Evolutionary conservation across 2,888 invertebrate genomes (phyloP).

Genomic region (Malthinus seriepunctatus): DNA sequence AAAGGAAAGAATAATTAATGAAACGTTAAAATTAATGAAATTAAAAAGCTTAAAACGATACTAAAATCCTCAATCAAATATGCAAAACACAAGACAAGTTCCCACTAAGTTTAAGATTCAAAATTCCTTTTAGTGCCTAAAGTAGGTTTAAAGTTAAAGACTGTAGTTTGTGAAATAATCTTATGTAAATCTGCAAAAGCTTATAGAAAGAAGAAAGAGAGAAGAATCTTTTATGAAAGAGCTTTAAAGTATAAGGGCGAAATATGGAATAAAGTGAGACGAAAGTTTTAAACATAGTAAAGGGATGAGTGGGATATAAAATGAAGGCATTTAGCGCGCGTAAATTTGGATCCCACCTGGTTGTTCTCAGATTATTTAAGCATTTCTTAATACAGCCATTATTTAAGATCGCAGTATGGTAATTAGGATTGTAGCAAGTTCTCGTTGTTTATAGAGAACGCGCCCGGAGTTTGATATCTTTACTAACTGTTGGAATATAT

Average conservation of each 20-base stretch:
- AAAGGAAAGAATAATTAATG: too few relatives aligned
- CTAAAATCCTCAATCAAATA: constrained; percentile 39
- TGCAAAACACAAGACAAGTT: constrained; percentile 37
- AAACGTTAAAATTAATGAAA: constrained; percentile 26
- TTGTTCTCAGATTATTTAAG: constrained; percentile 58
- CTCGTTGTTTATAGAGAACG: constrained; percentile 36
- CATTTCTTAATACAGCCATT: constrained; percentile 57
- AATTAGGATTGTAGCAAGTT: constrained; percentile 43
- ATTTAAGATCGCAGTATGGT: constrained; percentile 55
- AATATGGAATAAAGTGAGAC: constrained; percentile 21
- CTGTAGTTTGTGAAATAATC: constrained; percentile 54
- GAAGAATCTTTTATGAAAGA: constrained; percentile 15
- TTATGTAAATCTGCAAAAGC: constrained; percentile 52
- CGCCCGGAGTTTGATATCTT: constrained; percentile 44
- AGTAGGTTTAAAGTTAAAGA: constrained; percentile 53
- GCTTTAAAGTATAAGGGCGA: not conserved
- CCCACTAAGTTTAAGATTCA: constrained; percentile 33
- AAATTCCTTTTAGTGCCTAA: constrained; percentile 46
- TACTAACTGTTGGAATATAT: constrained; percentile 37
- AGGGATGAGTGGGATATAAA: constrained; percentile 43
- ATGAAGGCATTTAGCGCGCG: constrained; percentile 53
- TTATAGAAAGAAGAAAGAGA: constrained; percentile 30
- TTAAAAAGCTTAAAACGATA: constrained; percentile 38
- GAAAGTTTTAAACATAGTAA: constrained; percentile 11
- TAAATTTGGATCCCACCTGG: constrained; percentile 55